Conservation (phyloP, 37 sponge, comb jelly and placozoan genomes). For the Lycopodina hypogea region DNA sequence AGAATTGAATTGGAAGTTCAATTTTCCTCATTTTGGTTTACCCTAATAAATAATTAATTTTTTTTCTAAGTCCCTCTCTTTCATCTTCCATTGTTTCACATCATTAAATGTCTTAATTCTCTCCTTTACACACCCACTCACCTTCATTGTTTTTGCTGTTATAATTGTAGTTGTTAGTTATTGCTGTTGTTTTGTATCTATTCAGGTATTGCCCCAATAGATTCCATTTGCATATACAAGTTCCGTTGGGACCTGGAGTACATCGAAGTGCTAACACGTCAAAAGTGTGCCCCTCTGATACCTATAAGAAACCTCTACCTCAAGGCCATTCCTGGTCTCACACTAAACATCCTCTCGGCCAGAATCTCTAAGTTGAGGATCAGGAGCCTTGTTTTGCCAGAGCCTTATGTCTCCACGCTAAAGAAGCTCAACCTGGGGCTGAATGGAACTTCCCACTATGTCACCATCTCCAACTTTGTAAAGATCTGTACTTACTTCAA, state of each 20-base stretch:
- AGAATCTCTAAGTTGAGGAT: slow-evolving; percentile 47
- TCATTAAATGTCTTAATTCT: not conserved
- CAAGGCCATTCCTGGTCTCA: slow-evolving; percentile 48
- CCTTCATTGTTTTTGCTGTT: too few relatives aligned
- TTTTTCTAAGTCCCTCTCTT: too few relatives aligned
- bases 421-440: slow-evolving; percentile 47
- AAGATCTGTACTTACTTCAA: slow-evolving; percentile 46
- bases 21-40: too few relatives aligned
- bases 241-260: slow-evolving; percentile 24
- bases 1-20: too few relatives aligned
- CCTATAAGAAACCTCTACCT: slow-evolving; percentile 51
- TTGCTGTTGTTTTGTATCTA: not conserved
- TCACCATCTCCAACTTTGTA: slow-evolving; percentile 46
- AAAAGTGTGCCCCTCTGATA: slow-evolving; percentile 15
- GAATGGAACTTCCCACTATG: slow-evolving; percentile 44
- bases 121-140: not conserved
- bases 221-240: slow-evolving; percentile 34
- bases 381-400: slow-evolving; percentile 33
- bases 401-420: slow-evolving; percentile 34
- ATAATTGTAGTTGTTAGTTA: not conserved
- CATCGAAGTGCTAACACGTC: slow-evolving; percentile 33
- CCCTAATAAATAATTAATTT: too few relatives aligned
- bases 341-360: slow-evolving; percentile 48
- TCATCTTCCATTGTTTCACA: not conserved
- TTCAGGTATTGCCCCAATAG: slow-evolving; percentile 23